Conservation (phyloP, 2,797 vertebrate species). For the Lophius americanus region DNA sequence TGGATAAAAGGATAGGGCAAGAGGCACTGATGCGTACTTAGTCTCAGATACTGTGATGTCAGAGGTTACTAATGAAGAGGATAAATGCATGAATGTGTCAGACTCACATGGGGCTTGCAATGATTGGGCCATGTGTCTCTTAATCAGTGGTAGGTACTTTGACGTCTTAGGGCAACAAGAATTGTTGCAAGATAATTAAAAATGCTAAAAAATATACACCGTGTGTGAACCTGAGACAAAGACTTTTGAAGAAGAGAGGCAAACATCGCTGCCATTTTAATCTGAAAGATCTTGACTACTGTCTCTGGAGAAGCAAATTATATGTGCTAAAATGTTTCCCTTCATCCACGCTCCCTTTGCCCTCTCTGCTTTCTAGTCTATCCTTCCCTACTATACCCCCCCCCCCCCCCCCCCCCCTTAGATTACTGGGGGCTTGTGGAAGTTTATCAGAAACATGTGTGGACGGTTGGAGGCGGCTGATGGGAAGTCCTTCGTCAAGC, state of each 20-base stretch:
- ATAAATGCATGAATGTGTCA: neutral
- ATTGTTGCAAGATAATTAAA: neutral
- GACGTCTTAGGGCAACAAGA: neutral
- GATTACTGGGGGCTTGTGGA: slow-evolving; percentile 81
- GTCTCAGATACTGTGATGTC: neutral
- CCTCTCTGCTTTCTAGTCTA: slow-evolving; percentile 49
- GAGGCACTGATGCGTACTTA: slow-evolving; percentile 1
- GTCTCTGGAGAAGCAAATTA: slow-evolving; percentile 59
- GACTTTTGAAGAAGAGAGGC: slow-evolving; percentile 16
- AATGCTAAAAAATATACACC: neutral
- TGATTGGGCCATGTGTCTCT: neutral
- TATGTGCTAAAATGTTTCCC: slow-evolving; percentile 65
- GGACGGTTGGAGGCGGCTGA: slow-evolving; percentile 76
- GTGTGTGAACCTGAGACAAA: slow-evolving; percentile 13
- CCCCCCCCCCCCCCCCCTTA: slow-evolving; percentile 65
- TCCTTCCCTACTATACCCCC: slow-evolving; percentile 49
- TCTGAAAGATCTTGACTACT: slow-evolving; percentile 44
- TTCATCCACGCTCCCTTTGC: slow-evolving; percentile 60
- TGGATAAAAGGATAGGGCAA: slow-evolving; percentile 4
- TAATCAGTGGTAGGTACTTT: neutral
- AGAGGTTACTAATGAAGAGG: neutral
- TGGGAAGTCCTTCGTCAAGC: slow-evolving; percentile 79
- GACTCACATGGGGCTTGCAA: neutral
- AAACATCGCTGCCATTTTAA: slow-evolving; percentile 38
- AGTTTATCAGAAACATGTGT: slow-evolving; percentile 90